A percentile compares a stretch with the other conserved stretches of the same genome.
Evolutionary conservation across 2,113 vertebrate species (phyloP).

Genomic region (Psilopsiagon aurifrons): DNA sequence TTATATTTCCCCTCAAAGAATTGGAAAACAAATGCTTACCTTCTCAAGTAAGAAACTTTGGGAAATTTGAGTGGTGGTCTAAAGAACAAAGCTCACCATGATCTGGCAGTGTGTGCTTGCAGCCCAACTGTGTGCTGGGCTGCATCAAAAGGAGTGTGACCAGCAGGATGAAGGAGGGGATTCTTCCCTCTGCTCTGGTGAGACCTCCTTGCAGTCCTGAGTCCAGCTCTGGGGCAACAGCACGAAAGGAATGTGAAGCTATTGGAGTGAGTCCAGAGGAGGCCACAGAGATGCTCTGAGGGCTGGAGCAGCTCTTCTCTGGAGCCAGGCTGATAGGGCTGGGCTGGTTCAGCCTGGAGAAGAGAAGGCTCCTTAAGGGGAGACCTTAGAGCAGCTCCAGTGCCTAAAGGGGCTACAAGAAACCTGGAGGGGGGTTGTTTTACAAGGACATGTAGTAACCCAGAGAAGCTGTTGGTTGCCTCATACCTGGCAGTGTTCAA

Average conservation of each 20-base stretch:
- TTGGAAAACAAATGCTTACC: not conserved
- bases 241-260: not conserved
- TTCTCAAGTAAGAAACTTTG: not conserved
- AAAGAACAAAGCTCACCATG: not conserved
- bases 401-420: not conserved
- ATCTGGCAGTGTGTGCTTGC: not conserved
- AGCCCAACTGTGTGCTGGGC: not conserved
- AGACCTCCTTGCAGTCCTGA: not conserved
- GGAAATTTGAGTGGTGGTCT: not conserved
- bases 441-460: not conserved
- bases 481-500: not conserved
- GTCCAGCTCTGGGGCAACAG: not conserved
- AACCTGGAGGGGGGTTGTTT: not conserved
- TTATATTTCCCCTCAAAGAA: not conserved
- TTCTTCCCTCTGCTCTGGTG: not conserved
- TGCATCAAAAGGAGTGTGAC: not conserved
- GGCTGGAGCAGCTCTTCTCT: not conserved
- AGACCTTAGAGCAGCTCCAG: not conserved
- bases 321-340: not conserved
- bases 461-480: not conserved
- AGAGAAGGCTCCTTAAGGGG: not conserved
- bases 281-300: not conserved
- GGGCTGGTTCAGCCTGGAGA: not conserved
- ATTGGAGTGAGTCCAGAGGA: not conserved
- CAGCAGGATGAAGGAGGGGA: not conserved